Conservation (phyloP, 1,140 invertebrate genomes). For the Gonatopus flavifemur region DNA sequence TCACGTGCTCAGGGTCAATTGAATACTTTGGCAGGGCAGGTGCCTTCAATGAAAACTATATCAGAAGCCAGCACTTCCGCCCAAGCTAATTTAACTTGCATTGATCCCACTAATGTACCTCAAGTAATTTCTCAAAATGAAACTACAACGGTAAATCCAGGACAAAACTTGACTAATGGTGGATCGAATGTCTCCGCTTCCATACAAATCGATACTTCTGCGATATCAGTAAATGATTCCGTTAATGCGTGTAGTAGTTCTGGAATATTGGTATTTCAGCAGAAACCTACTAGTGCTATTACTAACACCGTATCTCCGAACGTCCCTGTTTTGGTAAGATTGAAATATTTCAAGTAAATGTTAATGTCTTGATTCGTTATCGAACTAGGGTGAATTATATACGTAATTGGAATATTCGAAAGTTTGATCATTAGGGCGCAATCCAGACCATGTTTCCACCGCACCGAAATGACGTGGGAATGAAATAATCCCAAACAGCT, state of each 20-base stretch:
- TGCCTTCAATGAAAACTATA: slow-evolving; percentile 43
- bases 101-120: slow-evolving; percentile 38
- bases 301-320: slow-evolving; percentile 54
- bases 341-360: too few relatives aligned
- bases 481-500: too few relatives aligned
- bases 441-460: too few relatives aligned
- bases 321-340: slow-evolving; percentile 61
- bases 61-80: slow-evolving; percentile 38
- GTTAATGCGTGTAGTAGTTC: slow-evolving; percentile 58
- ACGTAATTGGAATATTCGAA: too few relatives aligned
- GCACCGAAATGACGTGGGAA: too few relatives aligned
- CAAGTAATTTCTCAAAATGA: slow-evolving; percentile 41
- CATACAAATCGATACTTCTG: slow-evolving; percentile 46
- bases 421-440: too few relatives aligned
- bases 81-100: slow-evolving; percentile 40
- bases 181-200: slow-evolving; percentile 38
- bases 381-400: too few relatives aligned
- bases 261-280: slow-evolving; percentile 60
- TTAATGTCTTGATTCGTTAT: too few relatives aligned
- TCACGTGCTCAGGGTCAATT: slow-evolving; percentile 52
- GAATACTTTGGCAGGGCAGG: slow-evolving; percentile 42
- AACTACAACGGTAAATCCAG: slow-evolving; percentile 30
- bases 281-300: slow-evolving; percentile 41
- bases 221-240: slow-evolving; percentile 40
- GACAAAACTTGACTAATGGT: slow-evolving; percentile 42